Evolutionary conservation across 2,113 vertebrate species (phyloP).

Genomic region (Brachyistius frenatus): DNA sequence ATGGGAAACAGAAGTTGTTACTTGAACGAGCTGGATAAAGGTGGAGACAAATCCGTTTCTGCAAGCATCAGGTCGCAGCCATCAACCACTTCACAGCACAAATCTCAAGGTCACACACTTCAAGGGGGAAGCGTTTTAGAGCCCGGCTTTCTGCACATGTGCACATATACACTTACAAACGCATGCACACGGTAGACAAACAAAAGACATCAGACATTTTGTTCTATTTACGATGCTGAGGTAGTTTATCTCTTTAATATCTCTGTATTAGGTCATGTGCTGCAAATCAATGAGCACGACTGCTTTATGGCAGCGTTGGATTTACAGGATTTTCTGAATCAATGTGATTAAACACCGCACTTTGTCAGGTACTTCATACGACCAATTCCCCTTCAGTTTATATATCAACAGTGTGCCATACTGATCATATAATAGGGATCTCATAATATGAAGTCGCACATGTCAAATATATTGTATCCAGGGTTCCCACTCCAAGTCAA

Average conservation of each 20-base stretch:
- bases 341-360: conserved; percentile 39
- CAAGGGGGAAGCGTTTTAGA: conserved; percentile 11
- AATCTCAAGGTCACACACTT: conserved; percentile 50
- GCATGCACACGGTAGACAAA: conserved; percentile 4
- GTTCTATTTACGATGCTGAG: conserved; percentile 15
- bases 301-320: conserved; percentile 27
- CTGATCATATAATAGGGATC: background rate
- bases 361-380: conserved; percentile 29
- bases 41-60: conserved; percentile 13
- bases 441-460: conserved; percentile 15
- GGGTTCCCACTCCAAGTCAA: no score
- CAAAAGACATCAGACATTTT: conserved; percentile 15
- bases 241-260: conserved; percentile 37
- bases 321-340: conserved; percentile 33
- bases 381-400: background rate
- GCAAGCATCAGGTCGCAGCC: conserved; percentile 22
- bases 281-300: conserved; percentile 30
- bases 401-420: background rate
- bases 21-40: conserved; percentile 12
- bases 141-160: conserved; percentile 10
- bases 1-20: conserved; percentile 15
- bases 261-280: conserved; percentile 20
- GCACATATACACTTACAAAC: background rate
- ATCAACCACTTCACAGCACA: conserved; percentile 23
- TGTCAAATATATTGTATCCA: background rate